These are phyloP conservation scores for Cassiopea andromeda DNA, from an alignment of 30 jellyfish, hydroid and myxozoan species.

Conservation along the genomic window DNA sequence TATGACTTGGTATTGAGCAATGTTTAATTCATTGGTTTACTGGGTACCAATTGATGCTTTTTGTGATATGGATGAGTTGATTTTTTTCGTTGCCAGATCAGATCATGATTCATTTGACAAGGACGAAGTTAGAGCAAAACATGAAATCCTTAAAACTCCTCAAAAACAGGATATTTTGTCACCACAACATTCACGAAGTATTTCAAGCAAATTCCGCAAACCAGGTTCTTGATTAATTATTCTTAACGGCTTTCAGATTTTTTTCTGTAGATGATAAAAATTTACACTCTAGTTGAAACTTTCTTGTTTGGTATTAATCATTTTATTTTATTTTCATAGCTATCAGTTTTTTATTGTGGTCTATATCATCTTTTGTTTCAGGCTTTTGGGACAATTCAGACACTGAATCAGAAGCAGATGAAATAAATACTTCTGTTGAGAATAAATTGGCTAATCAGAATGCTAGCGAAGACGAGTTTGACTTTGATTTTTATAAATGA, in stretches of 20 bases:
- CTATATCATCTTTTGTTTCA: neutral
- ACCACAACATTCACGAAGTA: slow-evolving; percentile 42
- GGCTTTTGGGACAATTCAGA: slow-evolving; percentile 71
- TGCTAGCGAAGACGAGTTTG: slow-evolving; percentile 54
- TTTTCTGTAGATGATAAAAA: no score
- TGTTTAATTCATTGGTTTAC: no score
- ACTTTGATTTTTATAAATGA: slow-evolving; percentile 46
- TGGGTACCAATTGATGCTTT: no score
- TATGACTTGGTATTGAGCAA: no score
- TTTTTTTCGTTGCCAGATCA: neutral
- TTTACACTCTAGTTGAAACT: no score
- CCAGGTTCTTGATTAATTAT: slow-evolving; percentile 20
- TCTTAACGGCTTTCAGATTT: no score
- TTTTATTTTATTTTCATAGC: no score
- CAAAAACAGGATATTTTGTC: slow-evolving; percentile 29
- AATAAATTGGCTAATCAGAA: slow-evolving; percentile 22
- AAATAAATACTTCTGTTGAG: slow-evolving; percentile 36
- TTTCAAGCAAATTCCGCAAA: slow-evolving; percentile 66
- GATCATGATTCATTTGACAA: slow-evolving; percentile 31
- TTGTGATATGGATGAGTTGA: no score
- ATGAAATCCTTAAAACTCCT: neutral
- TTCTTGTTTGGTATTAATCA: no score
- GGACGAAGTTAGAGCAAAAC: slow-evolving; percentile 6
- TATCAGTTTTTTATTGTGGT: no score
- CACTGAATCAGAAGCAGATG: slow-evolving; percentile 63